Conservation (phyloP, 1,140 invertebrate genomes). For the Cydia fagiglandana region DNA sequence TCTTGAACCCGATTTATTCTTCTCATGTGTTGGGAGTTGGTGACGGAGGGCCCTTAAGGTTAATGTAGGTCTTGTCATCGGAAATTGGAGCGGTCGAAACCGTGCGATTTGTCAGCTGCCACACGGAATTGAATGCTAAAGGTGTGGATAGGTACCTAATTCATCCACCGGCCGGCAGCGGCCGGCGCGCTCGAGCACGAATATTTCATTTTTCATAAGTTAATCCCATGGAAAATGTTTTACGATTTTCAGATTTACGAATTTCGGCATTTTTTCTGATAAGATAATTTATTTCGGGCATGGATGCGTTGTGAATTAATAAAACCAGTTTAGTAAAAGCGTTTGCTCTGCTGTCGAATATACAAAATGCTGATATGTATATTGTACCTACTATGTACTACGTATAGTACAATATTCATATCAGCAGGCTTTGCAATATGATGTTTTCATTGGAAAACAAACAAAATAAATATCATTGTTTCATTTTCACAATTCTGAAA, state of each 20-base stretch:
- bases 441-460: too few relatives aligned
- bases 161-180: conserved; percentile 7
- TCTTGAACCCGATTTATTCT: conserved; percentile 71
- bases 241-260: conserved; percentile 15
- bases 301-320: conserved; percentile 32
- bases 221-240: conserved; percentile 31
- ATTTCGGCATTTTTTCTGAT: conserved; percentile 18
- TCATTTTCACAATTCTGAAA: too few relatives aligned
- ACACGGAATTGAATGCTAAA: conserved; percentile 53
- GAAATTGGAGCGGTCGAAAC: conserved; percentile 62
- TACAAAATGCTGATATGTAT: too few relatives aligned
- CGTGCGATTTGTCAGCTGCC: conserved; percentile 58
- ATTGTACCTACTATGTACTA: too few relatives aligned
- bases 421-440: too few relatives aligned
- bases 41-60: conserved; percentile 66
- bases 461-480: too few relatives aligned
- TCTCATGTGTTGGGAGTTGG: conserved; percentile 55
- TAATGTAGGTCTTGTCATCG: conserved; percentile 69
- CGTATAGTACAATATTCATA: too few relatives aligned
- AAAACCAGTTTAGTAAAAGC: conserved; percentile 24
- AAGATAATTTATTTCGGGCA: conserved; percentile 4
- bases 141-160: conserved; percentile 40
- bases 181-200: conserved; percentile 1
- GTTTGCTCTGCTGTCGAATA: background rate
- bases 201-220: conserved; percentile 32